Conservation (phyloP, 2,888 invertebrate genomes). For the Aplocera efformata region DNA sequence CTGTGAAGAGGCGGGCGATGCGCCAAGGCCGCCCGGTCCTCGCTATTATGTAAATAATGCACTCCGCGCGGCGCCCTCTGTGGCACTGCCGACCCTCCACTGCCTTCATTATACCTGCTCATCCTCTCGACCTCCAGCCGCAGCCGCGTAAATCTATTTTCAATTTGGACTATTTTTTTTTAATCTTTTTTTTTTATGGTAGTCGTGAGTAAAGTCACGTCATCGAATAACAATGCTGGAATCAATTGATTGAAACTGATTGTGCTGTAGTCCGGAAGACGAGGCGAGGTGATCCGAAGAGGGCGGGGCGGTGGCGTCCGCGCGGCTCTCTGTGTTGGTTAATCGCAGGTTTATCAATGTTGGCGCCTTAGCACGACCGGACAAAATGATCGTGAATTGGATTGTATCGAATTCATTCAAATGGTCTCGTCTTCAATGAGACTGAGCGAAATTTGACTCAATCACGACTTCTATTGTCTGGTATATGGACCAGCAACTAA, state of each 20-base stretch:
- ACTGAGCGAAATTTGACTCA: constrained; percentile 1
- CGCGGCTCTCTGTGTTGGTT: constrained; percentile 14
- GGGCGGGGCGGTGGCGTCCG: constrained; percentile 2
- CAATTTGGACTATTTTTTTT: constrained; percentile 8
- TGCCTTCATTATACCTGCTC: constrained; percentile 34
- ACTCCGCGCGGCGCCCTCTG: constrained; percentile 39
- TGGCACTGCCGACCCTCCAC: constrained; percentile 32
- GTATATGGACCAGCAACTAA: constrained; percentile 4
- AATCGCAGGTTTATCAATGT: constrained; percentile 24
- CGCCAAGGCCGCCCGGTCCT: constrained; percentile 64
- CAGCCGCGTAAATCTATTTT: constrained; percentile 11
- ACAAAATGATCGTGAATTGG: constrained; percentile 16
- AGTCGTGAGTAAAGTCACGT: constrained; percentile 14
- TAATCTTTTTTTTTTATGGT: constrained; percentile 4
- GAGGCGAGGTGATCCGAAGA: constrained; percentile 7
- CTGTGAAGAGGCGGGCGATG: constrained; percentile 38
- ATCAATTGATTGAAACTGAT: constrained; percentile 10
- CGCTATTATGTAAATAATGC: constrained; percentile 69
- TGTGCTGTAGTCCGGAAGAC: constrained; percentile 9
- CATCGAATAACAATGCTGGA: constrained; percentile 13
- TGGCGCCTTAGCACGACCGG: constrained; percentile 17
- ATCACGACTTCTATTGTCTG: constrained; percentile 10
- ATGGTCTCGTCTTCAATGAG: constrained; percentile 9
- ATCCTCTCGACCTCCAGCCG: constrained; percentile 33
- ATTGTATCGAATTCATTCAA: constrained; percentile 9